A percentile compares a stretch with the other conserved stretches of the same genome.
Evolutionary conservation across 2,888 invertebrate genomes (phyloP).

Genomic region (Eupeodes luniger): DNA sequence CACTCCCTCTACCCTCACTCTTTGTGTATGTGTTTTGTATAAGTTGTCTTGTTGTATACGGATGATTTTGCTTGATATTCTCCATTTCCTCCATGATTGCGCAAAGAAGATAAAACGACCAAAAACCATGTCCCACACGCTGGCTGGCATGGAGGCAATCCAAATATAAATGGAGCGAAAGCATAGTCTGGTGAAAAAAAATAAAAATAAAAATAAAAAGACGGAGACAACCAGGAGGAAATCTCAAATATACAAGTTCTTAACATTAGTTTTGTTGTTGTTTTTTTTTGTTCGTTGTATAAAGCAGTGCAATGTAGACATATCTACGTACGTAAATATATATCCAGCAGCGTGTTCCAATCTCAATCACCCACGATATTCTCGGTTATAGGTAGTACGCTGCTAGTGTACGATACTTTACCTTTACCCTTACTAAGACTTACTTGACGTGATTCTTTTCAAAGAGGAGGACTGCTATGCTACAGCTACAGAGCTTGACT

Average conservation of each 20-base stretch:
- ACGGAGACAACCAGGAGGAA: slow-evolving; percentile 58
- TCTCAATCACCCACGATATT: slow-evolving; percentile 47
- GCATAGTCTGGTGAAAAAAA: not conserved
- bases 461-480: not conserved
- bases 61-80: slow-evolving; percentile 71
- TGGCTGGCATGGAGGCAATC: slow-evolving; percentile 3
- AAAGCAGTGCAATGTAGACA: slow-evolving; percentile 43
- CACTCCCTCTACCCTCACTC: not conserved
- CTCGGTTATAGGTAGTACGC: not conserved
- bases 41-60: slow-evolving; percentile 40
- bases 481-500: not conserved
- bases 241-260: slow-evolving; percentile 63
- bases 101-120: slow-evolving; percentile 67
- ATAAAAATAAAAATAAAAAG: slow-evolving; percentile 33
- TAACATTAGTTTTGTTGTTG: slow-evolving; percentile 48
- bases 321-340: slow-evolving; percentile 1
- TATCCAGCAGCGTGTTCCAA: slow-evolving; percentile 39
- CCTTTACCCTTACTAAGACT: slow-evolving; percentile 22
- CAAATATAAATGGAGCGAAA: slow-evolving; percentile 16
- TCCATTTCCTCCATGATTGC: slow-evolving; percentile 74
- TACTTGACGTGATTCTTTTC: slow-evolving; percentile 11
- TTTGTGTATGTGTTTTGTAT: slow-evolving; percentile 22
- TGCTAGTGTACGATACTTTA: slow-evolving; percentile 23
- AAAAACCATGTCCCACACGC: slow-evolving; percentile 55
- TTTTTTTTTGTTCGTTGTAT: slow-evolving; percentile 16